Percentiles rank a stretch among this genome's conserved stretches.
Evolutionary conservation across 1,140 invertebrate species (phyloP).

Genomic region (Hypsibius dujardini): DNA sequence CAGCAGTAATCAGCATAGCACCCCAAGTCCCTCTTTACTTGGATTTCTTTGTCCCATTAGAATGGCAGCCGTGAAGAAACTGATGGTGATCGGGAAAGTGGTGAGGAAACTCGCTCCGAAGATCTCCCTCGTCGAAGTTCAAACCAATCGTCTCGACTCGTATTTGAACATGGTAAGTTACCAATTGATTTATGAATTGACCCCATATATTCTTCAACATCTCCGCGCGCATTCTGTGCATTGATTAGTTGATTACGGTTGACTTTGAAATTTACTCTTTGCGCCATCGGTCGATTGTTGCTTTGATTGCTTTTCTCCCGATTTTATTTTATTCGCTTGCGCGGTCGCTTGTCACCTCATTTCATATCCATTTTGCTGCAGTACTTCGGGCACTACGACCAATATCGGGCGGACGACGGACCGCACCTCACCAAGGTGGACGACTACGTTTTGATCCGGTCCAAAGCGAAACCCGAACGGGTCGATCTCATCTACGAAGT

Average conservation of each 20-base stretch:
- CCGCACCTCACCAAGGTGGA: neutral
- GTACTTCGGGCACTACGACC: neutral
- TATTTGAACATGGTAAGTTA: neutral
- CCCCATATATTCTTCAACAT: no score
- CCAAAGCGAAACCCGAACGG: neutral
- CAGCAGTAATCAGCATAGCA: no score
- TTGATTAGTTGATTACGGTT: no score
- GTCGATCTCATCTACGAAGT: slow-evolving; percentile 1
- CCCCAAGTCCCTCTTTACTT: no score
- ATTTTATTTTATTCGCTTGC: no score
- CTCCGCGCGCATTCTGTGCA: no score
- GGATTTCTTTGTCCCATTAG: no score
- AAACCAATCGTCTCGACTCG: neutral
- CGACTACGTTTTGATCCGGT: neutral
- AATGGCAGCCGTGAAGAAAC: neutral
- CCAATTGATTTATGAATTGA: neutral
- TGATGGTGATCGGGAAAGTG: slow-evolving; percentile 15
- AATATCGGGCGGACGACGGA: slow-evolving; percentile 12
- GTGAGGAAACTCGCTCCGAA: slow-evolving; percentile 3
- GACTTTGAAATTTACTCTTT: no score
- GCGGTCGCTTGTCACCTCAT: no score
- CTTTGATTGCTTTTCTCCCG: no score
- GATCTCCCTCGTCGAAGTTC: slow-evolving; percentile 12
- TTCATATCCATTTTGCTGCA: neutral
- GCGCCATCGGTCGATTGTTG: no score